phyloP scores from a whole-genome alignment of 1,140 invertebrate species.

The Drosophila rufa region DNA sequence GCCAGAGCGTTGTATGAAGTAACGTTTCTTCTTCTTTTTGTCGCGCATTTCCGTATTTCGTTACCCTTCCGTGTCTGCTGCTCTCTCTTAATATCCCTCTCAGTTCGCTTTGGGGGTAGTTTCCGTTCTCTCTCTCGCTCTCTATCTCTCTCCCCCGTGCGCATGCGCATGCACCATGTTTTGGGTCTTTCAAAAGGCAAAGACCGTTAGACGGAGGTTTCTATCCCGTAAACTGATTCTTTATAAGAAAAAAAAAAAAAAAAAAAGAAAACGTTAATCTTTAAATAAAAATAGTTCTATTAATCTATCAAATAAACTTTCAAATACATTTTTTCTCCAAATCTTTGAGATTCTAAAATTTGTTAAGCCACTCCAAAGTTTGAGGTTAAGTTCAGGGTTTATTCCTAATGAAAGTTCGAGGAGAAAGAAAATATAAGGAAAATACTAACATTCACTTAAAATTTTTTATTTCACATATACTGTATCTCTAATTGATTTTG shows the following conservation, averaged over 20 bases:
- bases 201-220: conserved; percentile 48
- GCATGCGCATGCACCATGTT: conserved; percentile 45
- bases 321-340: no score
- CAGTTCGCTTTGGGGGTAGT: conserved; percentile 2
- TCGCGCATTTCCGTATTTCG: conserved; percentile 79
- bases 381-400: no score
- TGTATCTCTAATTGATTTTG: no score
- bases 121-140: conserved; percentile 26
- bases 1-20: conserved; percentile 39
- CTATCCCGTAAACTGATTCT: background rate
- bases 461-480: no score
- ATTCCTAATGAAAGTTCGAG: no score
- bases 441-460: no score
- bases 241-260: background rate
- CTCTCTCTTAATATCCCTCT: conserved; percentile 7
- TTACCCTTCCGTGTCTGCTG: conserved; percentile 69
- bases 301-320: no score
- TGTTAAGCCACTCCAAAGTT: no score
- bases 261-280: no score
- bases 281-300: no score
- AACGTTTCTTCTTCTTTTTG: conserved; percentile 61
- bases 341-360: no score
- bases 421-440: no score
- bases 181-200: conserved; percentile 40
- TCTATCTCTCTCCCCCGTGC: conserved; percentile 23